These are phyloP conservation scores for Galerucella pusilla DNA, from an alignment of 2,888 invertebrate genomes.

Conservation along the genomic window DNA sequence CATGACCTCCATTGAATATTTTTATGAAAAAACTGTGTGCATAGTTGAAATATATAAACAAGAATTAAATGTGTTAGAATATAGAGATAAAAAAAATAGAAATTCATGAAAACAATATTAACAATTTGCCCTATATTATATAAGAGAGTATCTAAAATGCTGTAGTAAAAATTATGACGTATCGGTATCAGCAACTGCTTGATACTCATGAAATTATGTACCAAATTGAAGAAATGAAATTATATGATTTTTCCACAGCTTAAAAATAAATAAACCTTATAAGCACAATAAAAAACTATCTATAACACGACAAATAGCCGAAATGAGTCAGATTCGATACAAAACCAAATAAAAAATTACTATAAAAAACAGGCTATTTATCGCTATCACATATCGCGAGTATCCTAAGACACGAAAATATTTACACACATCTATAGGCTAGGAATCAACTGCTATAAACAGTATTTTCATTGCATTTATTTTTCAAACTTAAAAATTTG, in stretches of 20 bases:
- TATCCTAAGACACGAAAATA: conserved; percentile 56
- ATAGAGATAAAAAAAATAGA: neutral
- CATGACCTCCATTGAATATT: too few relatives aligned
- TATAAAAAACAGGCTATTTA: conserved; percentile 52
- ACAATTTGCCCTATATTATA: too few relatives aligned
- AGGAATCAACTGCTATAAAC: neutral
- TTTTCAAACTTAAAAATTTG: too few relatives aligned
- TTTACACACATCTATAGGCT: conserved; percentile 24
- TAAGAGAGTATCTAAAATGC: too few relatives aligned
- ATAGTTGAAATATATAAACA: neutral
- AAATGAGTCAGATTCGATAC: conserved; percentile 47
- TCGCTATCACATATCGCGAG: conserved; percentile 64
- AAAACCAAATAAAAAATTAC: conserved; percentile 45
- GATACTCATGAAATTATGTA: too few relatives aligned
- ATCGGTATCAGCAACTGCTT: too few relatives aligned
- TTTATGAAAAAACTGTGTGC: too few relatives aligned
- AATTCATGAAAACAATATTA: too few relatives aligned
- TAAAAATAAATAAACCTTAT: conserved; percentile 35
- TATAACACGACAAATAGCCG: conserved; percentile 54
- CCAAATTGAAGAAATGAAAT: too few relatives aligned
- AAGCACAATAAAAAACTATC: conserved; percentile 55
- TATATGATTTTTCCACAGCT: conserved; percentile 34
- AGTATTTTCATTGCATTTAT: too few relatives aligned
- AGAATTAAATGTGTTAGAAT: neutral
- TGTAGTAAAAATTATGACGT: too few relatives aligned